phyloP scores from a whole-genome alignment of 2,888 invertebrate species.

The Drosophila kokeensis region DNA sequence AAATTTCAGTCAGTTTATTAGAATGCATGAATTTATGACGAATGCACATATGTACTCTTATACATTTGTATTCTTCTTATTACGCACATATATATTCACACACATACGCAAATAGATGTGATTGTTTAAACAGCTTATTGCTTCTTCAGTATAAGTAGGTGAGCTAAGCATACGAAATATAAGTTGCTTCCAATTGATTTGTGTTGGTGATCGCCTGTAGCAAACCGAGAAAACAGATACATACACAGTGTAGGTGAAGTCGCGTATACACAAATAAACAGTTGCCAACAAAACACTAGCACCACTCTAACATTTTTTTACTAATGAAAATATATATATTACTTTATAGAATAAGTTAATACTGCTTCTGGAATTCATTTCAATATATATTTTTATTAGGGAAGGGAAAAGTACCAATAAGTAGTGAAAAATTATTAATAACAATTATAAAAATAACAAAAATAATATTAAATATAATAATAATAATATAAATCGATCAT shows the following conservation, averaged over 20 bases:
- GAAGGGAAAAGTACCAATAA: not conserved
- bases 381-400: not conserved
- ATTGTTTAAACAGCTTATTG: constrained; percentile 77
- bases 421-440: not conserved
- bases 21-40: constrained; percentile 42
- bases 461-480: too few species aligned
- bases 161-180: not conserved
- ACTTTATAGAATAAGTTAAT: not conserved
- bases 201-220: too few species aligned
- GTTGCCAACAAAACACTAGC: too few species aligned
- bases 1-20: constrained; percentile 77
- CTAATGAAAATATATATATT: not conserved
- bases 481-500: too few species aligned
- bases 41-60: constrained; percentile 12
- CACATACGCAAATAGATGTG: constrained; percentile 38
- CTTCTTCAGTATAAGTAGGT: constrained; percentile 58
- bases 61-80: not conserved
- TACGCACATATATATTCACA: constrained; percentile 7
- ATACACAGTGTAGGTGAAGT: too few species aligned
- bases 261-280: too few species aligned
- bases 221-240: too few species aligned
- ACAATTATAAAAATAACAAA: not conserved
- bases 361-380: not conserved
- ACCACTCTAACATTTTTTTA: not conserved
- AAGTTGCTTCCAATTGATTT: not conserved